Conservation (phyloP, 1,140 invertebrate genomes). For the Panagrolaimus sp. region DNA sequence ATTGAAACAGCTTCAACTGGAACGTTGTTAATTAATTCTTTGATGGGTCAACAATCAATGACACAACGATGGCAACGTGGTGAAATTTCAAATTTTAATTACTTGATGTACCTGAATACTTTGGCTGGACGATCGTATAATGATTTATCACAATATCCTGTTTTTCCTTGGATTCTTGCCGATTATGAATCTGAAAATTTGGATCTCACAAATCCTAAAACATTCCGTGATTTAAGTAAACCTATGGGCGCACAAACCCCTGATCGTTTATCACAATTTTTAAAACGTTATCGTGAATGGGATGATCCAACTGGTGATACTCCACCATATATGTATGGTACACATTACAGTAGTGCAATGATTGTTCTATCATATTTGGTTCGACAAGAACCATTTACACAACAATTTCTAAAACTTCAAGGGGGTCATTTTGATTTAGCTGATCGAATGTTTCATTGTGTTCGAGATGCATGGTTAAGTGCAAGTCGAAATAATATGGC, state of each 20-base stretch:
- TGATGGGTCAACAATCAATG: conserved; percentile 77
- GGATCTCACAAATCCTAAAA: conserved; percentile 76
- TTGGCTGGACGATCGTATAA: conserved; percentile 89
- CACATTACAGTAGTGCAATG: conserved; percentile 98
- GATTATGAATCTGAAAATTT: conserved; percentile 82
- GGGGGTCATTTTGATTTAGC: conserved; percentile 98
- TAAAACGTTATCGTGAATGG: conserved; percentile 62
- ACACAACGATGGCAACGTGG: conserved; percentile 96
- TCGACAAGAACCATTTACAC: conserved; percentile 94
- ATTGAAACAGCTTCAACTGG: conserved; percentile 68
- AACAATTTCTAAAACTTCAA: conserved; percentile 84
- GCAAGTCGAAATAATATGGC: conserved; percentile 98
- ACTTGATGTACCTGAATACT: conserved; percentile 93
- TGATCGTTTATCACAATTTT: conserved; percentile 86
- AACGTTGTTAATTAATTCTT: conserved; percentile 51
- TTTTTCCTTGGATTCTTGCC: conserved; percentile 91
- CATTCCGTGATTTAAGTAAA: conserved; percentile 90
- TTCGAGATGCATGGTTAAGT: conserved; percentile 93
- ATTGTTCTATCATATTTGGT: conserved; percentile 98
- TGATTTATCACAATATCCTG: conserved; percentile 94
- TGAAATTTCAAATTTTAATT: conserved; percentile 98
- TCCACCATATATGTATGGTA: conserved; percentile 65
- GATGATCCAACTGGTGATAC: conserved; percentile 56
- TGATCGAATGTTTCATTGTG: conserved; percentile 96
- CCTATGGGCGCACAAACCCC: conserved; percentile 97